Base-by-base conservation (phyloP, 2,888 invertebrate genomes). In the Galeopsomyia nigrocyanea region DNA sequence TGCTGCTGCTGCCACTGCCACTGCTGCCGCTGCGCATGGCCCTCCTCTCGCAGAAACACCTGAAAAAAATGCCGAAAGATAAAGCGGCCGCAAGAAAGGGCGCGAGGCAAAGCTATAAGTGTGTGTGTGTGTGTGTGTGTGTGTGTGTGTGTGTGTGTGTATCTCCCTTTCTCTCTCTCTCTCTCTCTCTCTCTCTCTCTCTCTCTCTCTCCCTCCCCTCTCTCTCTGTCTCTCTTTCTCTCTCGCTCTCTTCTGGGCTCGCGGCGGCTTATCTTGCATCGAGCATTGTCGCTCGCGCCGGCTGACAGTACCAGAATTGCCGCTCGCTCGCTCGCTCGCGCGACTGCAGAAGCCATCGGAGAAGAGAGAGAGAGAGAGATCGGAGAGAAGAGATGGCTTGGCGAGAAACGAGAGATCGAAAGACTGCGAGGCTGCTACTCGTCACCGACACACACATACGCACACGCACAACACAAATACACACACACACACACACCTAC, bases 261-360 rank as follows among this genome's bases (percentile, higher is more conserved):
- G 31, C 39, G 39, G 14, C 71, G 78, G 74, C 78, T 83, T 85
- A 85, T 85, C 86, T 85, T 79, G 80, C 81, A 86, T 85, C 86
- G 80, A 80, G 85, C 82, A 85, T 84, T 84, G 84, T 85, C 84
- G 84, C 83, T 86, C 83, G 85, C 84, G 77, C 82, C 82, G 82
- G 79, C 79, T 83, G 85, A 84, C 85, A 83, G 83, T 79, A 79
- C 79, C 77, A 77, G 74, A 75, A 78, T 67, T 68, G 71, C 66
- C 63, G 75, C 74, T 57, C 49, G 22, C n/a, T n/a, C 51, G 39
- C 56, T 55, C 57, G 69, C 68, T 50, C 50, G 55, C 56, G 39
- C 69, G 61, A 60, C 31, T 31, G 13, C 39, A 39, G 75, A 66
- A 68, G 72, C 61, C 70, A 16, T 16, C 57, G 22, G 7, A 19